A percentile compares a stretch with the other conserved stretches of the same genome.
Evolutionary conservation across 2,113 vertebrate species (phyloP).

Genomic region (Herpetotheres cachinnans): DNA sequence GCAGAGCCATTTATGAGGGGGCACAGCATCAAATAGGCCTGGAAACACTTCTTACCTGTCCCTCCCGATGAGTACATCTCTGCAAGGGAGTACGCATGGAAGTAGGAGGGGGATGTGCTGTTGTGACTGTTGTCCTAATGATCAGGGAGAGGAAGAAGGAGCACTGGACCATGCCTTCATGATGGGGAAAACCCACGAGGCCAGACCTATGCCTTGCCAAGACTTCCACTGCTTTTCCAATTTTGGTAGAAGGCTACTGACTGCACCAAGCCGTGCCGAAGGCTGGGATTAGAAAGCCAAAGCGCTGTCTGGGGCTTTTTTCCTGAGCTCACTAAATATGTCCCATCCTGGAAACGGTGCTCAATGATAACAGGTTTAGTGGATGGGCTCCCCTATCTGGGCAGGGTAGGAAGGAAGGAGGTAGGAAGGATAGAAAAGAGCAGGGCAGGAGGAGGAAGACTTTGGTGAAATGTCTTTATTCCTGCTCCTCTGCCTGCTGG

Average conservation of each 20-base stretch:
- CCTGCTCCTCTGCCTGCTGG: background rate
- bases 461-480: background rate
- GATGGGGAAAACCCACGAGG: background rate
- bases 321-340: background rate
- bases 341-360: background rate
- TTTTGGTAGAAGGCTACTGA: background rate
- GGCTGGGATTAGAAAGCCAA: background rate
- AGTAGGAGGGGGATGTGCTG: background rate
- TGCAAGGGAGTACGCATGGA: background rate
- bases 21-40: accelerated
- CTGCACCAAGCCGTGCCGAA: background rate
- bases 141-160: background rate
- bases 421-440: background rate
- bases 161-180: background rate
- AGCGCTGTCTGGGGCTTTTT: background rate
- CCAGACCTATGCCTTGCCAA: background rate
- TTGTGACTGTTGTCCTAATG: background rate
- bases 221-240: background rate
- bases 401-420: background rate
- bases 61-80: background rate
- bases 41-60: background rate
- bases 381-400: background rate
- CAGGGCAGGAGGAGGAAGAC: background rate
- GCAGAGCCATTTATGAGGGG: background rate
- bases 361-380: background rate